These are phyloP conservation scores for Acrossocheilus wenchowensis DNA, from an alignment of 2,797 vertebrate species.

Conservation along the genomic window DNA sequence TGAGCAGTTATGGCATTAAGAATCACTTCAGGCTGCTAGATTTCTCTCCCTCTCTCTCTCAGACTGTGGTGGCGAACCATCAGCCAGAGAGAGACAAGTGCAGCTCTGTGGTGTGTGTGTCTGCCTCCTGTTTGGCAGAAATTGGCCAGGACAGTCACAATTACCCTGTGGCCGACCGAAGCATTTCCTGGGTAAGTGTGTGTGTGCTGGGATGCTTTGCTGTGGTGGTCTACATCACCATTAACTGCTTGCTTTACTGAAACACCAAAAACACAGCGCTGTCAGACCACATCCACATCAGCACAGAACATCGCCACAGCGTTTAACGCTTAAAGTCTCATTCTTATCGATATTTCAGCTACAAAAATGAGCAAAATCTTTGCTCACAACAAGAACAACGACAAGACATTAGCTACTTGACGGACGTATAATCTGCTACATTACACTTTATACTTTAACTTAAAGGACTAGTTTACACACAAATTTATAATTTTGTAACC, in stretches of 20 bases:
- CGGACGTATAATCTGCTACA: background rate
- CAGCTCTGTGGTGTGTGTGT: conserved; percentile 61
- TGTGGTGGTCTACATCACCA: conserved; percentile 81
- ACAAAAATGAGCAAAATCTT: background rate
- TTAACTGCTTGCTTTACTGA: conserved; percentile 83
- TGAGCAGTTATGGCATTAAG: conserved; percentile 40
- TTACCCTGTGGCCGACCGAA: conserved; percentile 86
- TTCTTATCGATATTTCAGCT: conserved; percentile 1
- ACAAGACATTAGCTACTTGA: background rate
- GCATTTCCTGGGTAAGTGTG: conserved; percentile 83
- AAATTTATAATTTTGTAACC: background rate
- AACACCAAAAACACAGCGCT: conserved; percentile 76
- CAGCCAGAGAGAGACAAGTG: conserved; percentile 84
- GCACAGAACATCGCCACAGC: conserved; percentile 61
- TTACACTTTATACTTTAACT: background rate
- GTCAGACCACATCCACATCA: conserved; percentile 78
- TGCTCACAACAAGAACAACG: background rate
- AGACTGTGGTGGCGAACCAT: conserved; percentile 73
- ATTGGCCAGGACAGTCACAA: conserved; percentile 86
- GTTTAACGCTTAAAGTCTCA: background rate
- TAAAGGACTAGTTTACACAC: background rate
- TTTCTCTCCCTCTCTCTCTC: conserved; percentile 21
- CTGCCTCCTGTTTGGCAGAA: conserved; percentile 75
- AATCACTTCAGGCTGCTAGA: conserved; percentile 39
- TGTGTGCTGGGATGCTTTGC: conserved; percentile 75